Percentiles rank a stretch among this genome's conserved stretches.
Conservation (phyloP, 2,113 vertebrate species). For the Motacilla alba region DNA sequence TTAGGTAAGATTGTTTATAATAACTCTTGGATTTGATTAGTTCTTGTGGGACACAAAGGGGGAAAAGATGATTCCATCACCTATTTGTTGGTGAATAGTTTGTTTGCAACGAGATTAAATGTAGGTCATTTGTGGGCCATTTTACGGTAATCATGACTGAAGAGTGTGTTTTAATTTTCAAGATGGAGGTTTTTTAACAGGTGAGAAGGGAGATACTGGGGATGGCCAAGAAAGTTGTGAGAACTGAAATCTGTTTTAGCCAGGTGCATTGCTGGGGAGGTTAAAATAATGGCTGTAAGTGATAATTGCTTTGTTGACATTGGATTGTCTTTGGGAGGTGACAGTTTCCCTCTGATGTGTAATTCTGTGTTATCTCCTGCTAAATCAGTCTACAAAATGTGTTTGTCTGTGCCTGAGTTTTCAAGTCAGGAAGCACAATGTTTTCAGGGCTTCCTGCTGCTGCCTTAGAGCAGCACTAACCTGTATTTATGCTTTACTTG, state of each 20-base stretch:
- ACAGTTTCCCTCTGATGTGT: background rate
- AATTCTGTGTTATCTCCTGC: background rate
- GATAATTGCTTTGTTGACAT: background rate
- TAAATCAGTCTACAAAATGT: background rate
- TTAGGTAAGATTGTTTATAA: conserved; percentile 80
- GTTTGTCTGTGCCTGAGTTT: background rate
- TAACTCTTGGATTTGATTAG: conserved; percentile 38
- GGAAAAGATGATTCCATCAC: background rate
- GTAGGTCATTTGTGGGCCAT: background rate
- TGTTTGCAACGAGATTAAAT: background rate
- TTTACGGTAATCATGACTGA: background rate
- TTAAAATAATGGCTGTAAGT: background rate
- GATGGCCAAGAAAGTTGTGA: background rate
- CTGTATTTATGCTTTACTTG: background rate
- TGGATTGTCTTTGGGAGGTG: background rate
- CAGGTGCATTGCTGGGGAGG: background rate
- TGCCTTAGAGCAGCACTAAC: background rate
- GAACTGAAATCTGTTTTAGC: background rate
- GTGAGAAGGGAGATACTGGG: background rate
- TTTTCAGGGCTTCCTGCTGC: background rate
- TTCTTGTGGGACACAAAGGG: conserved; percentile 16
- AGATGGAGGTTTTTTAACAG: background rate
- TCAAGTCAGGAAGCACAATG: background rate
- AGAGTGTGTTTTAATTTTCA: background rate
- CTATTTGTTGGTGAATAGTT: background rate